Evolutionary conservation across 2,888 invertebrate genomes (phyloP).

Genomic region (Lydus trimaculatus): DNA sequence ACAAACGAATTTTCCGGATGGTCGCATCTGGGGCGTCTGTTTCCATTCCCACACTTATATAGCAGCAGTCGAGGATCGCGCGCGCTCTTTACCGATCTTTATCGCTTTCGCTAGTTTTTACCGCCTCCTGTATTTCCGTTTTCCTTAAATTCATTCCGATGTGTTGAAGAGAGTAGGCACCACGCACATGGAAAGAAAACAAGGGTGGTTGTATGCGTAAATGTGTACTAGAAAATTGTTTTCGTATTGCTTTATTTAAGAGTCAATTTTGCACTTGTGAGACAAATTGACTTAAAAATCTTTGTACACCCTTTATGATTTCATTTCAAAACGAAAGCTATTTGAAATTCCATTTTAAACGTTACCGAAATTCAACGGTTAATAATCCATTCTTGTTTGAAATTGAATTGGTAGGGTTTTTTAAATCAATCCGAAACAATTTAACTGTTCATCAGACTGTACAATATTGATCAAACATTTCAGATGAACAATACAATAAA

Average conservation of each 20-base stretch:
- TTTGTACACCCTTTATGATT: not conserved
- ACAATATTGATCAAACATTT: slow-evolving; percentile 47
- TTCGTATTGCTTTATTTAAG: slow-evolving; percentile 29
- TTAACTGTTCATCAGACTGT: slow-evolving; percentile 37
- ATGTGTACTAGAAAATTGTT: slow-evolving; percentile 28
- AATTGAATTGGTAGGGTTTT: slow-evolving; percentile 3
- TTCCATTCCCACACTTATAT: slow-evolving; percentile 60
- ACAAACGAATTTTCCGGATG: slow-evolving; percentile 63
- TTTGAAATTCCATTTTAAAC: not conserved
- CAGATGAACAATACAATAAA: slow-evolving; percentile 36
- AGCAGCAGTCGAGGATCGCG: slow-evolving; percentile 51
- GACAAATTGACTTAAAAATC: slow-evolving; percentile 29
- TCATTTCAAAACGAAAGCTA: not conserved
- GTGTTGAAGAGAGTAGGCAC: not conserved
- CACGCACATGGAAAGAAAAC: not conserved
- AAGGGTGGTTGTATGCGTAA: slow-evolving; percentile 14
- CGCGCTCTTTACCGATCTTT: slow-evolving; percentile 46
- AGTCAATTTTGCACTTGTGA: slow-evolving; percentile 35
- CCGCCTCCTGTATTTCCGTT: slow-evolving; percentile 46
- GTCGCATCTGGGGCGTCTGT: slow-evolving; percentile 53
- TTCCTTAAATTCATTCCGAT: slow-evolving; percentile 34
- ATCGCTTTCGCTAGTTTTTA: slow-evolving; percentile 50
- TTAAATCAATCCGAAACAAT: slow-evolving; percentile 41
- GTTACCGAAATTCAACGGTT: slow-evolving; percentile 8
- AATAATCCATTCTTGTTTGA: slow-evolving; percentile 2